Evolutionary conservation across 2,888 invertebrate genomes (phyloP).

Genomic region (Apotomis turbidana): DNA sequence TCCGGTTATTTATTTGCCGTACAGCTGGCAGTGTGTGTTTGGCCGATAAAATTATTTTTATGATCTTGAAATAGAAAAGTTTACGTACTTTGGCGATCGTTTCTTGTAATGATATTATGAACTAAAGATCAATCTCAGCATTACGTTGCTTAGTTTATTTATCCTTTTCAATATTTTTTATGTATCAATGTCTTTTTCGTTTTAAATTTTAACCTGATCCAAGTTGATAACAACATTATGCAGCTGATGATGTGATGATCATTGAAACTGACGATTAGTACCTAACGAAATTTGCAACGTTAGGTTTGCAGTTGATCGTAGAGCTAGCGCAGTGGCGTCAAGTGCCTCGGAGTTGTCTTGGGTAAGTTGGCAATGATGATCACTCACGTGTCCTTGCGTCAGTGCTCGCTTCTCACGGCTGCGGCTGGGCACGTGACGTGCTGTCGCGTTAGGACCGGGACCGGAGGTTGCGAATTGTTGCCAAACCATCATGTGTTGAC

Average conservation of each 20-base stretch:
- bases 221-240: constrained; percentile 26
- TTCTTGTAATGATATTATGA: background rate
- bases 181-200: constrained; percentile 8
- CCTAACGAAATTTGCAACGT: constrained; percentile 20
- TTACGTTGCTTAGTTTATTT: constrained; percentile 7
- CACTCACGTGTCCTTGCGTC: constrained; percentile 60
- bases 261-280: constrained; percentile 29
- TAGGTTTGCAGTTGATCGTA: background rate
- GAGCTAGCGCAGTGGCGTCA: background rate
- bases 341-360: no score
- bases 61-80: constrained; percentile 24
- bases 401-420: constrained; percentile 68
- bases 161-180: constrained; percentile 13
- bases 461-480: constrained; percentile 70
- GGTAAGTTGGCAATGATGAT: constrained; percentile 39
- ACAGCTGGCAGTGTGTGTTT: constrained; percentile 42
- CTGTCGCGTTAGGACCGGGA: constrained; percentile 56
- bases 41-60: constrained; percentile 28
- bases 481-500: constrained; percentile 53
- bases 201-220: constrained; percentile 18
- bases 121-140: constrained; percentile 16
- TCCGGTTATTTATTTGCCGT: constrained; percentile 36
- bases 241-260: constrained; percentile 21
- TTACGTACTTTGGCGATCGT: constrained; percentile 28
- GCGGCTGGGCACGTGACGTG: constrained; percentile 44